A percentile compares a stretch with the other conserved stretches of the same genome.
phyloP scores from a whole-genome alignment of 2,113 vertebrate genomes.

The Eupsittula cactorum region DNA sequence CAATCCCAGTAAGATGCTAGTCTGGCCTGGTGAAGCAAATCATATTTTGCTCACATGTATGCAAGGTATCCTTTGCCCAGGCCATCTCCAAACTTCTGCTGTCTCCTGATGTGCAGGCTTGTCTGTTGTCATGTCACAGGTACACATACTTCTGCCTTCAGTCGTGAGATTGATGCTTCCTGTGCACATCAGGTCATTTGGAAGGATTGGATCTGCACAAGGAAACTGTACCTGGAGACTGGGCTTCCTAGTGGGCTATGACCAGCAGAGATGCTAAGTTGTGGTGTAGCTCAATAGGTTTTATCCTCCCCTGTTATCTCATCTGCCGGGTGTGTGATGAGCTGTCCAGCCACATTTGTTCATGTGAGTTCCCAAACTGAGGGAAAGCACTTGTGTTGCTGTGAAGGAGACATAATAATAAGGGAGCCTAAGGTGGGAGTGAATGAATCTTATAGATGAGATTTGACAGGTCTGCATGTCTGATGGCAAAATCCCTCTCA shows the following conservation, averaged over 20 bases:
- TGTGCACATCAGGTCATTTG: rapidly evolving
- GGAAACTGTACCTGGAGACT: rapidly evolving
- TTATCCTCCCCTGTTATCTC: neutral
- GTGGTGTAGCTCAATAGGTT: neutral
- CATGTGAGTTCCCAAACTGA: neutral
- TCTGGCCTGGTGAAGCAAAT: neutral
- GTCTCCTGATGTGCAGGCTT: neutral
- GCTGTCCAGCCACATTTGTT: neutral
- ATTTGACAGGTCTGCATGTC: neutral
- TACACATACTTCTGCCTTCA: neutral
- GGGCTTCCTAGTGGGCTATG: rapidly evolving
- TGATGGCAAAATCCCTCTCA: neutral
- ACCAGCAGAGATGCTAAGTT: neutral
- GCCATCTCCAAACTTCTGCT: neutral
- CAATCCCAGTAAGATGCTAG: neutral
- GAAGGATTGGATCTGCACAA: neutral
- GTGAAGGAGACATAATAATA: neutral
- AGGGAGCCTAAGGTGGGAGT: neutral
- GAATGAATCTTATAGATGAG: neutral
- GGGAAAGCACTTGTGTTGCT: neutral
- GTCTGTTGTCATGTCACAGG: neutral
- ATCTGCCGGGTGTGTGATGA: neutral
- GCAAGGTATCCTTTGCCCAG: neutral
- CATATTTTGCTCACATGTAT: neutral
- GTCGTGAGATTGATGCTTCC: neutral